Conservation (phyloP, 2,888 invertebrate genomes). For the Germaria angustata region DNA sequence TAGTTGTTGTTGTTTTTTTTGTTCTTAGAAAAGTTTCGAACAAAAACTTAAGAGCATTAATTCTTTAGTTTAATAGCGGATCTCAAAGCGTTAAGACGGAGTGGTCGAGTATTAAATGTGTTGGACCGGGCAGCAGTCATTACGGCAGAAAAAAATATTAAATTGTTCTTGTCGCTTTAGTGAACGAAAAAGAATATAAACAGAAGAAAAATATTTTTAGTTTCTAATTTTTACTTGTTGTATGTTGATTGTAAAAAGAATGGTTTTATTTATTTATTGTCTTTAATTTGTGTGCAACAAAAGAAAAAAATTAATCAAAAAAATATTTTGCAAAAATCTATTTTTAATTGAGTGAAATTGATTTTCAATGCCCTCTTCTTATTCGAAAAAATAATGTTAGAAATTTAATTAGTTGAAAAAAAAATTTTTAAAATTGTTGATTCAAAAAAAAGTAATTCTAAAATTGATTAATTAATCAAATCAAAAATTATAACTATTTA, state of each 20-base stretch:
- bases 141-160: not conserved
- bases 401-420: too few species aligned
- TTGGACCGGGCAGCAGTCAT: not conserved
- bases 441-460: too few species aligned
- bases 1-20: too few species aligned
- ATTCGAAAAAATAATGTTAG: not conserved
- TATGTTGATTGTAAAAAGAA: constrained; percentile 4
- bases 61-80: constrained; percentile 50
- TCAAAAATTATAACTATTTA: too few species aligned
- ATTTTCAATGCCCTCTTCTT: not conserved
- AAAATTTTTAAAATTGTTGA: too few species aligned
- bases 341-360: constrained; percentile 58
- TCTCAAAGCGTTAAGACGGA: constrained; percentile 51
- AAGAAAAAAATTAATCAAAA: not conserved
- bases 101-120: not conserved
- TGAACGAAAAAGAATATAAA: constrained; percentile 35
- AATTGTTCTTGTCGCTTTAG: constrained; percentile 12
- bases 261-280: constrained; percentile 14
- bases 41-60: constrained; percentile 11
- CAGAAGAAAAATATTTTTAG: not conserved
- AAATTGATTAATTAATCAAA: too few species aligned
- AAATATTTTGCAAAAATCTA: constrained; percentile 22
- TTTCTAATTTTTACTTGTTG: constrained; percentile 12
- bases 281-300: not conserved
- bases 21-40: constrained; percentile 13